A percentile compares a stretch with the other conserved stretches of the same genome.
phyloP scores from a whole-genome alignment of 2,113 vertebrate species.

The Globicephala melas region DNA sequence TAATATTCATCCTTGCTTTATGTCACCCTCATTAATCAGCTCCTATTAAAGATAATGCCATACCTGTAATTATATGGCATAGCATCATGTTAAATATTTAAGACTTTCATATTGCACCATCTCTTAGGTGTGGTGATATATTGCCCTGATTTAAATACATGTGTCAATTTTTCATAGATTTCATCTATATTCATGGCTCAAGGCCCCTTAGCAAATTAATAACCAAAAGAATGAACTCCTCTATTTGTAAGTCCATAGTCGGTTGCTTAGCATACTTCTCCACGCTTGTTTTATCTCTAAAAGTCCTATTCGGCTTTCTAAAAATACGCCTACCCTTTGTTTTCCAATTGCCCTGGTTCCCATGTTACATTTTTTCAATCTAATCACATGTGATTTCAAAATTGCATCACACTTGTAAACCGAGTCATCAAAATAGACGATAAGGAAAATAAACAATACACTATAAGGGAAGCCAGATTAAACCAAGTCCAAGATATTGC shows the following conservation, averaged over 20 bases:
- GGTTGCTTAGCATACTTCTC: neutral
- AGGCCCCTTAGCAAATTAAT: slow-evolving; percentile 48
- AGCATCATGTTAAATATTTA: slow-evolving; percentile 60
- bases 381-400: neutral
- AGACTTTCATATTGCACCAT: neutral
- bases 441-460: neutral
- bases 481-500: neutral
- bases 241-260: neutral
- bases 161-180: slow-evolving; percentile 55
- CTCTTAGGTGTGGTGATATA: slow-evolving; percentile 21
- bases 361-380: neutral
- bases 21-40: slow-evolving; percentile 51
- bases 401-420: neutral
- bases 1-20: slow-evolving; percentile 50
- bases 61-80: slow-evolving; percentile 43
- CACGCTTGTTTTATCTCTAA: neutral
- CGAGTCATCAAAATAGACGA: neutral
- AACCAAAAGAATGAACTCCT: slow-evolving; percentile 7
- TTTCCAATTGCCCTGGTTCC: neutral
- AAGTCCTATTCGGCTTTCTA: slow-evolving; percentile 3
- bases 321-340: neutral
- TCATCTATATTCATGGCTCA: slow-evolving; percentile 36
- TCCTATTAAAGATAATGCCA: slow-evolving; percentile 55
- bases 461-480: neutral
- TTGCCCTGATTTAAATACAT: neutral